A percentile compares a stretch with the other conserved stretches of the same genome.
Evolutionary conservation across 2,797 vertebrate genomes (phyloP).

Genomic region (Gephyroberyx darwinii): DNA sequence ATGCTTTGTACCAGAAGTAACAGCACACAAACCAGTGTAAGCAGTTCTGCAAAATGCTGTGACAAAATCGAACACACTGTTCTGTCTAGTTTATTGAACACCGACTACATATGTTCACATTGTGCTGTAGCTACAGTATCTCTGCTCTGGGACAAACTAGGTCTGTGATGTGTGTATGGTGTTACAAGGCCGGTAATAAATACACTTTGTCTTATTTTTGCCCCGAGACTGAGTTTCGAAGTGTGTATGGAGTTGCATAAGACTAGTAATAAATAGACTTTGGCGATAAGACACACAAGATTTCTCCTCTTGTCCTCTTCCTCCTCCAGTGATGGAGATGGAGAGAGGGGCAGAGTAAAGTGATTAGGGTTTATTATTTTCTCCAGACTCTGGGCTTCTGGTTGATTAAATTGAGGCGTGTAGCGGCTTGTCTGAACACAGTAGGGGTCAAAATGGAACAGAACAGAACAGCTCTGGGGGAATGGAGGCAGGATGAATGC

Average conservation of each 20-base stretch:
- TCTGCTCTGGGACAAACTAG: conserved; percentile 34
- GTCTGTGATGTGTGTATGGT: conserved; percentile 26
- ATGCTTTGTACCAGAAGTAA: no score
- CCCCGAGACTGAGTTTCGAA: conserved; percentile 51
- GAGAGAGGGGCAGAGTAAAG: conserved; percentile 53
- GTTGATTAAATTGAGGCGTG: conserved; percentile 72
- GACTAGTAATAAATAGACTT: conserved; percentile 63
- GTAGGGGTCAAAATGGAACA: conserved; percentile 59
- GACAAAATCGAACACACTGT: background rate
- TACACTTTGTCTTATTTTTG: conserved; percentile 51
- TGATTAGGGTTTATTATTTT: conserved; percentile 75
- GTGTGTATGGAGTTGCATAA: conserved; percentile 54
- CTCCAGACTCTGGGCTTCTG: conserved; percentile 60
- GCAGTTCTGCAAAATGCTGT: no score
- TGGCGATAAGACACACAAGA: conserved; percentile 54
- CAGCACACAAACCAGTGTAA: no score
- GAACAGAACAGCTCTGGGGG: conserved; percentile 51
- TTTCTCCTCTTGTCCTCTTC: conserved; percentile 45
- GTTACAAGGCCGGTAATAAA: conserved; percentile 50
- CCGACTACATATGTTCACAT: background rate
- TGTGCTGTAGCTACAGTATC: background rate
- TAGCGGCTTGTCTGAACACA: conserved; percentile 67
- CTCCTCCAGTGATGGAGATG: conserved; percentile 56
- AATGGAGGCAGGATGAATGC: conserved; percentile 42
- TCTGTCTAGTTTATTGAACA: background rate